Evolutionary conservation across 2,113 vertebrate species (phyloP).

Genomic region (Morone saxatilis): DNA sequence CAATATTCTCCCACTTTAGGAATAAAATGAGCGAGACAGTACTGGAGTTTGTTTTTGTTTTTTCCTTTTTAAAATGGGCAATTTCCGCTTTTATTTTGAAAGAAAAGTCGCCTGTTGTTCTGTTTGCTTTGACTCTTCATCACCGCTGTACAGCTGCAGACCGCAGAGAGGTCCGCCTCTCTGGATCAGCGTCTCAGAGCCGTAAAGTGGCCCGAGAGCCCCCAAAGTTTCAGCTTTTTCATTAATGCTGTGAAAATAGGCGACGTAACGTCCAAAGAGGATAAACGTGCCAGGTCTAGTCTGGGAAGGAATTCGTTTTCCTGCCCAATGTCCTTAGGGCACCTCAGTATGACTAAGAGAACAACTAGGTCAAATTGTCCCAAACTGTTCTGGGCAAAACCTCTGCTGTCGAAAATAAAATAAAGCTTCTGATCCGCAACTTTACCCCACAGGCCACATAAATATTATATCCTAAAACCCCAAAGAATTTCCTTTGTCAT

Average conservation of each 20-base stretch:
- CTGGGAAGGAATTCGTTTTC: no score
- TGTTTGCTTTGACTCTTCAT: not conserved
- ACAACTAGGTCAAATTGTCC: no score
- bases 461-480: no score
- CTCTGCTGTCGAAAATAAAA: no score
- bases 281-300: not conserved
- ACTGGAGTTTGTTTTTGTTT: not conserved
- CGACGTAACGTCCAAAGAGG: no score
- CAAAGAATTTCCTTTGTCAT: no score
- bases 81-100: conserved; percentile 62
- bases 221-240: conserved; percentile 28
- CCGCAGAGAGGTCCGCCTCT: conserved; percentile 3
- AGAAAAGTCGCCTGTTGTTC: rapidly evolving
- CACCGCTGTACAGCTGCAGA: conserved; percentile 33
- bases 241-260: conserved; percentile 33
- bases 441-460: no score
- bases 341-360: no score
- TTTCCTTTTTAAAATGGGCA: no score
- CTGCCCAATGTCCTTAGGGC: no score
- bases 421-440: no score
- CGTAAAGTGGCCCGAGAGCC: conserved; percentile 31
- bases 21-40: not conserved
- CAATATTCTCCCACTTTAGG: not conserved
- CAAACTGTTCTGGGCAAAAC: no score
- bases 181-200: conserved; percentile 12